A percentile compares a stretch with the other conserved stretches of the same genome.
Conservation (phyloP, 1,140 invertebrate genomes). For the Philopotamus ludificatus region DNA sequence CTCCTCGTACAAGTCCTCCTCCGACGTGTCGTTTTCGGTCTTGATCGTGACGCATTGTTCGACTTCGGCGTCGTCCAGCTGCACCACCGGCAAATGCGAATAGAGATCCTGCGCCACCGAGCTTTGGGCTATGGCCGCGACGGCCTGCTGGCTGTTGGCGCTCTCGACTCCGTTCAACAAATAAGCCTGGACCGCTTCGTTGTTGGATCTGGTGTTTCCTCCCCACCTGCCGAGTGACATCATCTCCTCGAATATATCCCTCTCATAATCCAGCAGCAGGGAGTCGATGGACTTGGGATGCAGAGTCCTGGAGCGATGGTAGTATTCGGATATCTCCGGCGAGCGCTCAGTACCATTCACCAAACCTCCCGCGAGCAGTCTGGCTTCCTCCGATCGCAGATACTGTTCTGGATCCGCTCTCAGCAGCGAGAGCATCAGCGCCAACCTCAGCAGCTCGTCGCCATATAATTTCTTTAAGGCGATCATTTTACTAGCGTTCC, state of each 20-base stretch:
- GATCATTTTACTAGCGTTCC: conserved; percentile 62
- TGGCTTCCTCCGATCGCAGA: conserved; percentile 49
- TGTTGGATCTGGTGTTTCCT: conserved; percentile 38
- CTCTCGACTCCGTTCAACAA: conserved; percentile 36
- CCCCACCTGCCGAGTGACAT: conserved; percentile 63
- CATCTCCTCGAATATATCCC: conserved; percentile 74
- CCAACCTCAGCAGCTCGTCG: conserved; percentile 77
- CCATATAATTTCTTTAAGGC: conserved; percentile 73
- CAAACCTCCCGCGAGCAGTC: conserved; percentile 52
- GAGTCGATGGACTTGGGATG: conserved; percentile 75
- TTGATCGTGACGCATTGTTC: conserved; percentile 33
- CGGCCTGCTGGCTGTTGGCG: conserved; percentile 12
- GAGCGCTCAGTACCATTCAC: conserved; percentile 67
- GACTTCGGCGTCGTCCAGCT: conserved; percentile 35
- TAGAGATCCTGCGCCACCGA: conserved; percentile 6
- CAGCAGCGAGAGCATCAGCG: conserved; percentile 73
- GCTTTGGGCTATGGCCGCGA: conserved; percentile 3
- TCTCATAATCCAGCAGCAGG: conserved; percentile 69
- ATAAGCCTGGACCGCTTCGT: conserved; percentile 35
- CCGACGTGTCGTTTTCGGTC: conserved; percentile 10
- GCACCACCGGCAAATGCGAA: conserved; percentile 11
- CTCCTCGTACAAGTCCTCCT: conserved; percentile 3
- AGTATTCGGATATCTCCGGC: conserved; percentile 56
- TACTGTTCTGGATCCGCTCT: conserved; percentile 71
- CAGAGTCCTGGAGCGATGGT: conserved; percentile 60